phyloP scores from a whole-genome alignment of 2,888 invertebrate species.

The Ophioninae sp. region DNA sequence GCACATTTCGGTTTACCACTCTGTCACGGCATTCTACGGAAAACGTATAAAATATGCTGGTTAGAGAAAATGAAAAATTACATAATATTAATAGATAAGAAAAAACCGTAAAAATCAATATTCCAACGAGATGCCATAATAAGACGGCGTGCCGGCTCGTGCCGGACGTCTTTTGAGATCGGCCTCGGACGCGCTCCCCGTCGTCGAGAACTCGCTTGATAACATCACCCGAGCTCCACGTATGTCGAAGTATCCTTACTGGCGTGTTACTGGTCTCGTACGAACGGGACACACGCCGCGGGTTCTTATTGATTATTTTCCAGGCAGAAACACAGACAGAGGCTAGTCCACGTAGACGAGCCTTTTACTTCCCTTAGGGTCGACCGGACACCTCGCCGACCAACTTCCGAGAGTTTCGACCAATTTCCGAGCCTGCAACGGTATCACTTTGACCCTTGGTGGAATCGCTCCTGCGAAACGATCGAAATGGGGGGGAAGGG shows the following conservation, averaged over 20 bases:
- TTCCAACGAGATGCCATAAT: too few species aligned
- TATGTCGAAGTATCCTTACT: too few species aligned
- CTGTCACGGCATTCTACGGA: too few species aligned
- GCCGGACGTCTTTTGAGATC: slow-evolving; percentile 19
- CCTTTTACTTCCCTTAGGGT: slow-evolving; percentile 3
- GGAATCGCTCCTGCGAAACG: background rate
- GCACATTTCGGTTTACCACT: too few species aligned
- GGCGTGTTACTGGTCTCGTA: background rate
- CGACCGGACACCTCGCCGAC: slow-evolving; percentile 17
- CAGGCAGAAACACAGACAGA: slow-evolving; percentile 36
- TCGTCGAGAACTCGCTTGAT: too few species aligned
- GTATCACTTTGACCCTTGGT: background rate
- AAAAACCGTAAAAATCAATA: too few species aligned
- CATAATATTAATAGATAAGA: too few species aligned
- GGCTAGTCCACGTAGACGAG: slow-evolving; percentile 7
- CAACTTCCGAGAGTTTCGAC: background rate
- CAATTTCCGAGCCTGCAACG: background rate
- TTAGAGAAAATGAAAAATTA: too few species aligned
- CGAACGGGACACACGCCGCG: slow-evolving; percentile 28
- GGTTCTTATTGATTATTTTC: slow-evolving; percentile 61
- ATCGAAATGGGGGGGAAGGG: background rate
- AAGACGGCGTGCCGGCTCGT: slow-evolving; percentile 12
- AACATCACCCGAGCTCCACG: too few species aligned
- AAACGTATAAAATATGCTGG: too few species aligned
- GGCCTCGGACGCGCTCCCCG: slow-evolving; percentile 22